Evolutionary conservation across 2,888 invertebrate genomes (phyloP).

Genomic region (Microplitis deprimator): DNA sequence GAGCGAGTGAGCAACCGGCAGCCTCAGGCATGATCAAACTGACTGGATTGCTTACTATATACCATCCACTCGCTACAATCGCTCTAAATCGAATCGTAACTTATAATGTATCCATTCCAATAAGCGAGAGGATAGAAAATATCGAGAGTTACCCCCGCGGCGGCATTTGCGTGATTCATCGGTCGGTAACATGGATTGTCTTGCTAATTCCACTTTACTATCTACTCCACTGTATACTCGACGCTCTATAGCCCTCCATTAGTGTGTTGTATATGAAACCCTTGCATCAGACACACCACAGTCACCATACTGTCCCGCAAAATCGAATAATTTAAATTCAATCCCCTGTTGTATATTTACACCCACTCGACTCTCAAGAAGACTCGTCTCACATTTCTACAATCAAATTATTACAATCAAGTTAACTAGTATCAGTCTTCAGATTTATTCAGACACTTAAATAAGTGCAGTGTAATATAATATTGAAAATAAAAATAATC

Average conservation of each 20-base stretch:
- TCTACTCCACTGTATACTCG: slow-evolving; percentile 7
- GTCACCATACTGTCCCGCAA: slow-evolving; percentile 16
- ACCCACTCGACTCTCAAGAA: slow-evolving; percentile 2
- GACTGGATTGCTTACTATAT: slow-evolving; percentile 8
- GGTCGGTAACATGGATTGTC: slow-evolving; percentile 55
- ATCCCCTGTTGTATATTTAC: slow-evolving; percentile 28
- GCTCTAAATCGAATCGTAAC: slow-evolving; percentile 67
- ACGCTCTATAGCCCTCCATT: background rate
- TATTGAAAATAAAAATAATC: background rate
- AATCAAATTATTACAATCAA: slow-evolving; percentile 27
- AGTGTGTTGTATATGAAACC: background rate
- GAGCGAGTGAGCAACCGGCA: slow-evolving; percentile 15
- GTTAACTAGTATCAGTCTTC: slow-evolving; percentile 9
- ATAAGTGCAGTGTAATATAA: background rate
- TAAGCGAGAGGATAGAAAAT: slow-evolving; percentile 31
- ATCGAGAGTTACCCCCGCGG: background rate
- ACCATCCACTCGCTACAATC: slow-evolving; percentile 47
- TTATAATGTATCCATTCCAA: slow-evolving; percentile 55
- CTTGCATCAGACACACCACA: slow-evolving; percentile 14
- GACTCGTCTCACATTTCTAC: slow-evolving; percentile 3
- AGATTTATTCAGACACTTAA: slow-evolving; percentile 6
- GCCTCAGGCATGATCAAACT: background rate
- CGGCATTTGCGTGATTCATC: slow-evolving; percentile 59
- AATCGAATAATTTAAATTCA: slow-evolving; percentile 46
- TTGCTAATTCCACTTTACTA: slow-evolving; percentile 54